These are phyloP conservation scores for Drosophila micromelanica DNA, from an alignment of 1,140 invertebrate species.

Conservation along the genomic window DNA sequence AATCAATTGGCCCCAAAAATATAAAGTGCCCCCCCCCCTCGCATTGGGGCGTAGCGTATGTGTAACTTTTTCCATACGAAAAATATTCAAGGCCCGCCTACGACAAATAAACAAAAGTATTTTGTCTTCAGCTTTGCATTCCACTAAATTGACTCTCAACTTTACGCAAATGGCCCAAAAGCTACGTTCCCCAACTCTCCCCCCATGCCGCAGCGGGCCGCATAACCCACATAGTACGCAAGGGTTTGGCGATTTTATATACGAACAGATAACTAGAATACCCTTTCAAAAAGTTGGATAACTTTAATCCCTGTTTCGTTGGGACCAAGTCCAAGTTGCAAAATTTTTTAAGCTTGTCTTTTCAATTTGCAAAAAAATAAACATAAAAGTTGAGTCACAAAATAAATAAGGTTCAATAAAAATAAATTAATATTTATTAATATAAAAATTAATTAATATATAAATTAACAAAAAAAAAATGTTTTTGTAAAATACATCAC, in stretches of 20 bases:
- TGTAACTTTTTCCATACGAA: constrained; percentile 9
- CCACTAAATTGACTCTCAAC: constrained; percentile 73
- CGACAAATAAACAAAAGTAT: constrained; percentile 37
- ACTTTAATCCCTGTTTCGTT: background rate
- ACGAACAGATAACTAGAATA: constrained; percentile 2
- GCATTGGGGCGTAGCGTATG: constrained; percentile 15
- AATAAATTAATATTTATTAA: too few relatives aligned
- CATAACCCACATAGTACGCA: background rate
- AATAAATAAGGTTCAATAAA: too few relatives aligned
- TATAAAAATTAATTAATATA: too few relatives aligned
- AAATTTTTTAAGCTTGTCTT: background rate
- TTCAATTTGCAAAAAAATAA: too few relatives aligned
- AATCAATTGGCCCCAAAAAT: constrained; percentile 67
- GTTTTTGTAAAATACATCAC: too few relatives aligned
- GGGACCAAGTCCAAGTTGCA: background rate
- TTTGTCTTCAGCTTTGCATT: constrained; percentile 53
- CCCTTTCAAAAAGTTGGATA: constrained; percentile 23
- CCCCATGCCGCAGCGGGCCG: background rate
- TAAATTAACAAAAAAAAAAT: too few relatives aligned
- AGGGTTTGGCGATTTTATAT: constrained; percentile 5
- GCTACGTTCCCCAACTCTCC: constrained; percentile 20
- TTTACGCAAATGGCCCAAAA: constrained; percentile 40
- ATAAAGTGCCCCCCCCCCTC: constrained; percentile 62
- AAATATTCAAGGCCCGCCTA: constrained; percentile 32
- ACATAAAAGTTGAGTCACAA: too few relatives aligned